Evolutionary conservation across 2,888 invertebrate species (phyloP).

Genomic region (Ptychoptera contaminata): DNA sequence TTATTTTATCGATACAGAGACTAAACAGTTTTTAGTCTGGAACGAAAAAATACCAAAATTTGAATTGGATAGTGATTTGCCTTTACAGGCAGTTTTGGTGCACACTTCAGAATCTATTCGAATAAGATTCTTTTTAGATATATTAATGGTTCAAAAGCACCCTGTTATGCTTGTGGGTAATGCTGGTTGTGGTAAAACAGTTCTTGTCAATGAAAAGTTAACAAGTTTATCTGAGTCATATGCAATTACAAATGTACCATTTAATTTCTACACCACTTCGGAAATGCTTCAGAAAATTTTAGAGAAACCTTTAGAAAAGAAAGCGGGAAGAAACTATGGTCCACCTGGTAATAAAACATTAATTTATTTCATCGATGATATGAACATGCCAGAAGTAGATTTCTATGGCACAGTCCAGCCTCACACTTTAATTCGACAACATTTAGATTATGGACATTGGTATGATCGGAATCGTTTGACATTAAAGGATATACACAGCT

Average conservation of each 20-base stretch:
- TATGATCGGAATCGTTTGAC: slow-evolving; percentile 74
- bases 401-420: slow-evolving; percentile 91
- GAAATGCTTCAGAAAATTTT: slow-evolving; percentile 86
- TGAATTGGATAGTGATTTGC: slow-evolving; percentile 80
- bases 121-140: slow-evolving; percentile 74
- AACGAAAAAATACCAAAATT: slow-evolving; percentile 78
- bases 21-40: slow-evolving; percentile 82
- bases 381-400: slow-evolving; percentile 93
- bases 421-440: slow-evolving; percentile 87
- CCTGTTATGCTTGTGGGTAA: slow-evolving; percentile 92
- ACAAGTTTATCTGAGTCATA: slow-evolving; percentile 66
- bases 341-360: slow-evolving; percentile 89
- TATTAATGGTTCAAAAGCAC: slow-evolving; percentile 72
- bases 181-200: slow-evolving; percentile 90
- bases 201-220: slow-evolving; percentile 55
- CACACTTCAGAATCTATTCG: slow-evolving; percentile 88
- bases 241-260: slow-evolving; percentile 80
- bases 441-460: slow-evolving; percentile 94
- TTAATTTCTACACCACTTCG: slow-evolving; percentile 91
- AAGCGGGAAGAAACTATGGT: slow-evolving; percentile 87
- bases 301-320: slow-evolving; percentile 91
- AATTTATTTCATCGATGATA: slow-evolving; percentile 90
- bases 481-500: slow-evolving; percentile 89
- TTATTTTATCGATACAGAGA: slow-evolving; percentile 81
- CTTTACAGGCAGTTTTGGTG: slow-evolving; percentile 82